phyloP scores from a whole-genome alignment of 1,140 invertebrate genomes.

The Myzus persicae region DNA sequence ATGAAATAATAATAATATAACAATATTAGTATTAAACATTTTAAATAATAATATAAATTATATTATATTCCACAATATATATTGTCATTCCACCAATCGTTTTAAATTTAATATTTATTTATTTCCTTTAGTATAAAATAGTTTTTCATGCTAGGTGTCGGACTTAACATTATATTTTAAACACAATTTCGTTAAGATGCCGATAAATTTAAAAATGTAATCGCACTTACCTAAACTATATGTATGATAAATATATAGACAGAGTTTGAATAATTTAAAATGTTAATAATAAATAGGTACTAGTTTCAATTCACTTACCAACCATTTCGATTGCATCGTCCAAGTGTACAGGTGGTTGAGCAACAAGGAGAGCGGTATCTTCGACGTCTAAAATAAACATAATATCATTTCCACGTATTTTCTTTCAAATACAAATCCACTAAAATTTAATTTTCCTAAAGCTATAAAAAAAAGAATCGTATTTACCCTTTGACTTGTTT shows the following conservation, averaged over 20 bases:
- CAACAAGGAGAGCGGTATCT: neutral
- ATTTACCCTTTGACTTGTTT: neutral
- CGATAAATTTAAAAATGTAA: neutral
- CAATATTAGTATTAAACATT: no score
- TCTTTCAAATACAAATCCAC: neutral
- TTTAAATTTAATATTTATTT: no score
- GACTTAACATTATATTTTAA: neutral
- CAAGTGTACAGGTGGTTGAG: neutral
- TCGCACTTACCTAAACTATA: neutral
- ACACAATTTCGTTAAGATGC: neutral
- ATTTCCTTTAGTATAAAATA: no score
- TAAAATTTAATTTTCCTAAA: neutral
- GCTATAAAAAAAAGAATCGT: neutral
- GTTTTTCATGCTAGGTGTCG: neutral
- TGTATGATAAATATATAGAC: neutral
- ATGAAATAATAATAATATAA: no score
- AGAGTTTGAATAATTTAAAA: neutral
- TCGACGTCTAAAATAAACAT: neutral
- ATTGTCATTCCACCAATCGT: no score
- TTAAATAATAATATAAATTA: no score
- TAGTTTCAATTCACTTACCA: neutral
- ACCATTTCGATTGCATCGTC: conserved; percentile 2
- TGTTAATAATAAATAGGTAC: neutral
- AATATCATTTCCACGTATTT: neutral
- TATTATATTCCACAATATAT: no score